Evolutionary conservation across 2,113 vertebrate genomes (phyloP), one percentile per base, ranked within the genome.

Genomic region (Eclectus roratus): DNA sequence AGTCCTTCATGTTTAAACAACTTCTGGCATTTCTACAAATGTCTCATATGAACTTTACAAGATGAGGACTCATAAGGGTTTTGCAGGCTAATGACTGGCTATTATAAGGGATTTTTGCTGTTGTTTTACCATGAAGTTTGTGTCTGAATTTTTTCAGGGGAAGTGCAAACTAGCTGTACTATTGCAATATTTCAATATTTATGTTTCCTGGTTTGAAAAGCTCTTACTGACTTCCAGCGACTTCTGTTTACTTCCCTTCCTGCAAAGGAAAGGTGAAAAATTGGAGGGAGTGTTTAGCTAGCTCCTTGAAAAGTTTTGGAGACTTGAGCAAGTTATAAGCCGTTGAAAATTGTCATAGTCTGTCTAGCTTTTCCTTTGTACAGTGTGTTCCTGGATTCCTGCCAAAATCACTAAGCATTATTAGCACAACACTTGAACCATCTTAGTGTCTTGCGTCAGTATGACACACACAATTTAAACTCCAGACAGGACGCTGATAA

Each of bases 371-470:
- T 93, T 91, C 12, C 80, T 95, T 92, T 97, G 95, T 95, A 95
- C 95, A 93, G 0, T 70, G 83, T 95, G 96, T 97, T 92, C 96
- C 80, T 97, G 96, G 94, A 58, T 85, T 89, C 6, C 86, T 95
- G 95, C 96, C 96, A 95, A 69, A 93, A 93, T 92, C 93, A 78
- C 89, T 91, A 89, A 92, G 84, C 86, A 52, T 95, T 95, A 94
- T 96, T 97, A 97, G 93, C 86, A 92, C 94, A 93, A 81, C 94
- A 95, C 96, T 96, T 91, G 91, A 97, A 95, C 95, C 80, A 79
- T 96, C 91, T 93, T 87, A 87, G 77, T 89, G 50, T 92, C 91
- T 95, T 96, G 94, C 93, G 86, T 96, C 96, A 97, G 93, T 92
- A 97, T 97, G 95, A 97, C 95, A 97, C 91, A 95, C 92, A 52